phyloP scores from a whole-genome alignment of 2,797 vertebrate genomes.

The Hemibagrus guttatus region DNA sequence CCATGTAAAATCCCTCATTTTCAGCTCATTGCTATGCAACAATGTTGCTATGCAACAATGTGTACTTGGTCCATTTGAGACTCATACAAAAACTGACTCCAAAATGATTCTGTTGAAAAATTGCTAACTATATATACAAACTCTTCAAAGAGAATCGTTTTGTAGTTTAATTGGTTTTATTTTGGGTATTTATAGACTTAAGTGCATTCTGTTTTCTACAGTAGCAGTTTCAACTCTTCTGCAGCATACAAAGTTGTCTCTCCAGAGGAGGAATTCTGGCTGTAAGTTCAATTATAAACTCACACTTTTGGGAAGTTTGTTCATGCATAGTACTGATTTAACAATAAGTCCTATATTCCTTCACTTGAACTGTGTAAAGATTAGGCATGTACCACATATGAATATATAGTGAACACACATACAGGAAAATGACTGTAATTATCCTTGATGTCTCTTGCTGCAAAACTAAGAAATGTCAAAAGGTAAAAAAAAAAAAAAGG shows the following conservation, averaged over 20 bases:
- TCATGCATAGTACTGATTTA: neutral
- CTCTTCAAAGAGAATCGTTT: neutral
- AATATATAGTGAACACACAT: neutral
- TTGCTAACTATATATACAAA: neutral
- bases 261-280: slow-evolving; percentile 85
- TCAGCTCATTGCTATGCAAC: neutral
- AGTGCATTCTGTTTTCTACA: slow-evolving; percentile 14
- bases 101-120: neutral
- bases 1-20: neutral
- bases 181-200: slow-evolving; percentile 1
- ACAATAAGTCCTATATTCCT: neutral
- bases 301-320: neutral
- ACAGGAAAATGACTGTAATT: neutral
- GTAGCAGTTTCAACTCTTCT: slow-evolving; percentile 25
- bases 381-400: neutral
- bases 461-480: neutral
- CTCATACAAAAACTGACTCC: neutral
- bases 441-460: neutral
- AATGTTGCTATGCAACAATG: too few species aligned
- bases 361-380: neutral
- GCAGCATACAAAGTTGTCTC: slow-evolving; percentile 20
- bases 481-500: neutral
- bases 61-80: neutral
- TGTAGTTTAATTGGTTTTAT: neutral
- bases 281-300: slow-evolving; percentile 71